A percentile compares a stretch with the other conserved stretches of the same genome.
Evolutionary conservation across 2,113 vertebrate genomes (phyloP).

Genomic region (Tympanuchus pallidicinctus): DNA sequence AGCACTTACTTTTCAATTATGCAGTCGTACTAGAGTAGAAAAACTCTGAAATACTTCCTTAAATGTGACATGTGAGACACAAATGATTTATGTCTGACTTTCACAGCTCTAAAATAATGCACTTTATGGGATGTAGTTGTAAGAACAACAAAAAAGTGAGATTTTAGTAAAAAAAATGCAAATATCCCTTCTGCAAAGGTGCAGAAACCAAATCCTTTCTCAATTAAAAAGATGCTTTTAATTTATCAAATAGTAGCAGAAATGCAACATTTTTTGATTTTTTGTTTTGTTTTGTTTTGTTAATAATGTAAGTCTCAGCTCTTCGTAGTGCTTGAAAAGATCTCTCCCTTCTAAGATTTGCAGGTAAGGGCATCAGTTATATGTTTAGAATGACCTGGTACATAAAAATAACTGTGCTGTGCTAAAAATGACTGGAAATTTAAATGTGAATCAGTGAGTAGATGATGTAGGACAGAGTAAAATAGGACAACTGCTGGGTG

Average conservation of each 20-base stretch:
- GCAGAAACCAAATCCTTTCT: not conserved
- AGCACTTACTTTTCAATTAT: conserved; percentile 71
- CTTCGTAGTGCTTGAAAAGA: not conserved
- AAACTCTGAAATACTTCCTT: conserved; percentile 54
- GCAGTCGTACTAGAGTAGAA: conserved; percentile 56
- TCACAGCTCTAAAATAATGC: conserved; percentile 59
- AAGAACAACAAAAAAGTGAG: not conserved
- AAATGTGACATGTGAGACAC: conserved; percentile 59
- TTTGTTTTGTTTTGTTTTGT: not conserved
- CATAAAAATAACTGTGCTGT: conserved; percentile 34
- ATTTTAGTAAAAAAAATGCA: not conserved
- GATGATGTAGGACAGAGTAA: conserved; percentile 7
- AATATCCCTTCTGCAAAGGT: not conserved
- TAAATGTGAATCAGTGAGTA: not conserved
- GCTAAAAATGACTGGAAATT: conserved; percentile 24
- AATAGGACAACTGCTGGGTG: not conserved
- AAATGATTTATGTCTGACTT: conserved; percentile 66
- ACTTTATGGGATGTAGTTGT: not conserved
- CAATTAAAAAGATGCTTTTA: not conserved
- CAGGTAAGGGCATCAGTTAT: not conserved
- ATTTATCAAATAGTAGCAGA: not conserved
- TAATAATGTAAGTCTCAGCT: not conserved
- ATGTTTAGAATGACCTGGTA: conserved; percentile 8
- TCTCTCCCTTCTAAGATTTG: conserved; percentile 11
- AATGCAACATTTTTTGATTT: not conserved